These are phyloP conservation scores for Pecten maximus DNA, from an alignment of 2,888 invertebrate genomes.

Conservation along the genomic window DNA sequence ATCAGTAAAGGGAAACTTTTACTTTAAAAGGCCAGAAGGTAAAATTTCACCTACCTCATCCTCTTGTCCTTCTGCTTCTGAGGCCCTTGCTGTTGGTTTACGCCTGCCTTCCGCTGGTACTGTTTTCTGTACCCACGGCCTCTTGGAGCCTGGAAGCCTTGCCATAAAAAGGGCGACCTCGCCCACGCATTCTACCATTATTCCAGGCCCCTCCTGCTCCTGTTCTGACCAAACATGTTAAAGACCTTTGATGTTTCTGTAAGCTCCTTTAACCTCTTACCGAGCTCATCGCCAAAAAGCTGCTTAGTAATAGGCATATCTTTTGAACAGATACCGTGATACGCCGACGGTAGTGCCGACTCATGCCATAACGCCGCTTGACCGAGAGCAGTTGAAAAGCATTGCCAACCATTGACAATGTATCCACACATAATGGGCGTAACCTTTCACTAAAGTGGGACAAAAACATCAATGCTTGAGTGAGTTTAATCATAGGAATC, in stretches of 20 bases:
- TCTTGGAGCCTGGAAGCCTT: background rate
- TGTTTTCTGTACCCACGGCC: background rate
- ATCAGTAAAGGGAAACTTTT: constrained; percentile 23
- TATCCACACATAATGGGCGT: background rate
- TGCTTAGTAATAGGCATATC: background rate
- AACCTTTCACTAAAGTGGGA: no score
- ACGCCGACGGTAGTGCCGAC: background rate
- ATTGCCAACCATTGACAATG: background rate
- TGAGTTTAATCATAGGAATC: background rate
- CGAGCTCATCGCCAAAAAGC: constrained; percentile 36
- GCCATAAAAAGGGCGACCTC: background rate
- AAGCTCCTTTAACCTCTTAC: background rate
- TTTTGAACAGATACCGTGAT: background rate
- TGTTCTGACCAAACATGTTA: background rate
- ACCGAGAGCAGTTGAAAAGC: background rate
- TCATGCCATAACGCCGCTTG: background rate
- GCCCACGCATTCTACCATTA: background rate
- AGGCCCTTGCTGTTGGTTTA: no score
- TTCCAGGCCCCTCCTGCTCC: background rate
- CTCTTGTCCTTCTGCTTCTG: background rate
- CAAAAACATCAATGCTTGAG: no score
- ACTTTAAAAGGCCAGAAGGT: background rate
- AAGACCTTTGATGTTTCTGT: background rate
- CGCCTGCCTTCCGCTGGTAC: background rate
- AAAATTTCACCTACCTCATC: background rate